Base-by-base conservation (phyloP, 2,113 vertebrate species). In the Carollia perspicillata region DNA sequence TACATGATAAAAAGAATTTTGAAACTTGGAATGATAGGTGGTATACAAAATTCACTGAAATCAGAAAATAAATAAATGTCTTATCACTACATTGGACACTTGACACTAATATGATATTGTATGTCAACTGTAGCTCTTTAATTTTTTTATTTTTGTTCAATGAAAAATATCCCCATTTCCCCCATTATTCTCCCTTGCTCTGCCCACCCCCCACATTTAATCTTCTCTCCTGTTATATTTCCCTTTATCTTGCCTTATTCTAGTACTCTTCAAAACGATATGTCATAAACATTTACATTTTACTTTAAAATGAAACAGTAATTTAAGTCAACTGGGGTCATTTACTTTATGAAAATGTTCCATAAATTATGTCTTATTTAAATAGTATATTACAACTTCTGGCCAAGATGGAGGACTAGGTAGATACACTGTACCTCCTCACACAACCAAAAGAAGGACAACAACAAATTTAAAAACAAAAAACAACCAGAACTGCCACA, bases 21-120 rank as follows among this genome's bases (percentile, higher is more conserved):
- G 84, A 84, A 89, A 93, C n/a, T 77, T 55, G 30, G 85, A 88
- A 55, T 89, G 49, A 47, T 83, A 93, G 66, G 85, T 90, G 26
- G 49, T 58, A 18, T 60, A 49, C 49, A 95, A 68, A 88, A 75
- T 93, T 90, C 71, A 88, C 42, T 68, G 40, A 65, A 86, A 78
- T 92, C 66, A 94, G 69, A 95, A 96, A 95, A 69, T n/a, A 89
- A 83, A 74, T 94, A 49, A n/a, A n/a, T 22, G 55, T 44, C 3
- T 44, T 33, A 44, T 44, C 40, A 42, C 37, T 83, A 30, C 42
- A 18, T n/a, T 20, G 5, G 40, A 44, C 28, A 63, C 28, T 17
- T 44, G 17, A 33, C 63, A 60, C 55, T 42, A 79, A 44, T 44
- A 63, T 44, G 14, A 63, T 20, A 44, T 22, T 83, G 17, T 2